Evolutionary conservation across 2,888 invertebrate genomes (phyloP).

Genomic region (Drepana falcataria): DNA sequence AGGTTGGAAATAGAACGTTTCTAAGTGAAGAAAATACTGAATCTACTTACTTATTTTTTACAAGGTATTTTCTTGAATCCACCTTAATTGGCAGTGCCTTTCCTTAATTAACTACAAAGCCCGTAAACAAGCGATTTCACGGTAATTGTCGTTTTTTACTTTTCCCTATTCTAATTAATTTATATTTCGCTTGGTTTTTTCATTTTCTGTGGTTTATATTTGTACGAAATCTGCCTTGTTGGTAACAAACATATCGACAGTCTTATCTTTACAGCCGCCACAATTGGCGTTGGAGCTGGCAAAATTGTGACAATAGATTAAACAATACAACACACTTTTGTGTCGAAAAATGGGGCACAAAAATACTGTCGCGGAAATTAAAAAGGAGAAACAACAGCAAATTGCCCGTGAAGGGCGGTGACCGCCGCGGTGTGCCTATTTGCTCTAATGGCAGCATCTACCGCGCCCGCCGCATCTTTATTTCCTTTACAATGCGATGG

Average conservation of each 20-base stretch:
- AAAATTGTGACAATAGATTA: constrained; percentile 32
- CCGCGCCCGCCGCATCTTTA: constrained; percentile 15
- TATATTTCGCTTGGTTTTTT: not conserved
- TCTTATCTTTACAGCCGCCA: not conserved
- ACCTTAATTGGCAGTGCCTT: too few relatives aligned
- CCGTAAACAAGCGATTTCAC: too few relatives aligned
- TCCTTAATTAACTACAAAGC: too few relatives aligned
- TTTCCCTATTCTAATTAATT: not conserved
- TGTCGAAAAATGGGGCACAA: constrained; percentile 38
- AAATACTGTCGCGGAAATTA: constrained; percentile 62
- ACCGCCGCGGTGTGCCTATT: constrained; percentile 40
- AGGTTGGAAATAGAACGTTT: too few relatives aligned
- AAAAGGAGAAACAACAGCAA: constrained; percentile 63
- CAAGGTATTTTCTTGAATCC: too few relatives aligned
- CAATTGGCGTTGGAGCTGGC: not conserved
- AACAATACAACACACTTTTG: constrained; percentile 42
- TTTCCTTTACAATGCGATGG: not conserved
- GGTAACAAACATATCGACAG: not conserved
- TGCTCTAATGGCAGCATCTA: constrained; percentile 46
- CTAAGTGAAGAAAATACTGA: too few relatives aligned
- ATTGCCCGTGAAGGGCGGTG: constrained; percentile 55
- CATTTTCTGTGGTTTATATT: not conserved
- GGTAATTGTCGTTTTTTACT: too few relatives aligned
- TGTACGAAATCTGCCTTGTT: not conserved
- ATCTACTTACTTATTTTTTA: too few relatives aligned